Evolutionary conservation across 2,888 invertebrate genomes (phyloP), one percentile per base, ranked within the genome.

Genomic region (Megaustenia siamemsis): DNA sequence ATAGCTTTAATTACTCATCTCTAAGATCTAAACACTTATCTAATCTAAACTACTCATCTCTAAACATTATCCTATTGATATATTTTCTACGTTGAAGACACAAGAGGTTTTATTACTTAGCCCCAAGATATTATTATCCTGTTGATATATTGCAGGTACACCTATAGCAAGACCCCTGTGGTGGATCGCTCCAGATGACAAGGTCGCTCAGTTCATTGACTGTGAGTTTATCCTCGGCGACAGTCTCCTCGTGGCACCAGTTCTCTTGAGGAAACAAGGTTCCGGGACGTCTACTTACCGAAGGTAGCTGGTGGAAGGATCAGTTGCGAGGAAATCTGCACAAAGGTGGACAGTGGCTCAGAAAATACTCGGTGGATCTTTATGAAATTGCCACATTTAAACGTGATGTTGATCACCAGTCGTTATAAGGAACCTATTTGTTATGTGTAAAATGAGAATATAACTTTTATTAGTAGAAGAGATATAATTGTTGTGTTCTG

Each of bases 111-210:
- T n/a, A n/a, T n/a, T n/a, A n/a, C n/a, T n/a, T n/a, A n/a, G n/a
- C n/a, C n/a, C 1, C 24, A 49, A 43, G 10, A 35, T 40, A 21
- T 38, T 28, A n/a, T 71, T 43, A 35, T 69, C 49, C 15, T 77
- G n/a, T n/a, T n/a, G 76, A 38, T 66, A 15, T 71, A 1, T 77
- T 69, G 0, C 88, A 89, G 93, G 93, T 0, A 95, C 96, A 60
- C 99, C 99, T 0, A 97, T 99, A 0, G 97, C 98, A 94, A 95
- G 98, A 38, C 98, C 99, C 0, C 92, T 98, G 40, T 97, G 98
- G 96, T 96, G 97, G 88, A 96, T 98, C 89, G 99, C 96, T 93
- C 97, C 98, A 0, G 93, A 95, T 0, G 99, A 99, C 90, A 95
- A 95, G 8, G 95, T 96, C 18, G 95, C 96, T 0, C 97, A 96